Evolutionary conservation across 1,140 invertebrate species (phyloP).

Genomic region (Drosophila setifemur): DNA sequence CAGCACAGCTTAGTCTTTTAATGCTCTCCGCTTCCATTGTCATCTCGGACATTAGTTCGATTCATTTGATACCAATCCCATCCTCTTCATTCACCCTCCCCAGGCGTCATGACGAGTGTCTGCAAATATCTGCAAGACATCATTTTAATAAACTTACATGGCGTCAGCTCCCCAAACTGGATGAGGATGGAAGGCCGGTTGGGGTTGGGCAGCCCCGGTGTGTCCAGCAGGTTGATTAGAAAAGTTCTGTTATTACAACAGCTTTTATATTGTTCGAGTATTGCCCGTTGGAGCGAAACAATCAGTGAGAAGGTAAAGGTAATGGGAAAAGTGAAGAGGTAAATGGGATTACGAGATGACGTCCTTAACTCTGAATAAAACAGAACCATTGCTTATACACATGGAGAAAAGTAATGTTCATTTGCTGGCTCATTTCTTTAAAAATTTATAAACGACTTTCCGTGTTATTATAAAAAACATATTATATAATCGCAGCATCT

Average conservation of each 20-base stretch:
- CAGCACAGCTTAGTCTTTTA: slow-evolving; percentile 5
- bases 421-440: too few species aligned
- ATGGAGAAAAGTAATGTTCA: too few species aligned
- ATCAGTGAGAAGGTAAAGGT: neutral
- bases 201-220: slow-evolving; percentile 6
- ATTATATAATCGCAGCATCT: too few species aligned
- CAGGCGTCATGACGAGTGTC: slow-evolving; percentile 25
- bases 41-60: slow-evolving; percentile 58
- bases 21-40: slow-evolving; percentile 40
- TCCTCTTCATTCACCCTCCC: neutral
- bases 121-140: slow-evolving; percentile 71
- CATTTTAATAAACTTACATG: slow-evolving; percentile 74
- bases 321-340: neutral
- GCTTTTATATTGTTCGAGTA: slow-evolving; percentile 47
- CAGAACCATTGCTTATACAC: too few species aligned
- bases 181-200: too few species aligned
- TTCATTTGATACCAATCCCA: slow-evolving; percentile 26
- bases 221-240: slow-evolving; percentile 60
- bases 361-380: neutral
- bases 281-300: neutral
- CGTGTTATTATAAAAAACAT: too few species aligned
- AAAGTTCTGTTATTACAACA: slow-evolving; percentile 70
- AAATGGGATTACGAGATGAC: neutral
- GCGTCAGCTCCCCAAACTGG: slow-evolving; percentile 21
- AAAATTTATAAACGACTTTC: too few species aligned